Base-by-base conservation (phyloP, 2,797 vertebrate genomes). In the Falco berigora region DNA sequence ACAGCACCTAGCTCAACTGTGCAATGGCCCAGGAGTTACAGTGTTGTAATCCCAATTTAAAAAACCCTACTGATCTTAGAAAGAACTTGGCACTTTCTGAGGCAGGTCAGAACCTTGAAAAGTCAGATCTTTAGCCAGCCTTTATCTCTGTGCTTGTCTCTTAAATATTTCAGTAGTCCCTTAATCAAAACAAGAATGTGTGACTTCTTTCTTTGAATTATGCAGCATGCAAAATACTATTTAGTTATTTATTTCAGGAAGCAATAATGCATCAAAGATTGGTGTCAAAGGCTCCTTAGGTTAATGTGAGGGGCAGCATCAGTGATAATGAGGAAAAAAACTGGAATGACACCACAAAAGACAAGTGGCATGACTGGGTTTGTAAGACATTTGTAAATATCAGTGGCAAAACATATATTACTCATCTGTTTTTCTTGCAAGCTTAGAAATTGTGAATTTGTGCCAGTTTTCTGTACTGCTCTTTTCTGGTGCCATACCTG, bases 401-500 rank as follows among this genome's bases (percentile, higher is more conserved):
- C 34, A 28, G 2, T 71, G 63, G 63, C 63, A 77, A 89, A 82
- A 27, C 27, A 53, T 72, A n/a, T 22, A 86, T 94, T 92, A 84
- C 90, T 92, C 78, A 89, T 92, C 46, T 67, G 30, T 93, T 96
- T 95, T 93, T 94, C 93, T 84, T 77, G 49, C 44, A 63, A 61
- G 90, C 86, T 85, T 52, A 50, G 49, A 77, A 64, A 42, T 8
- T 24, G 77, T 76, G 75, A 93, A 59, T 68, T 55, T 55, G 49
- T 88, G 91, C 92, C 91, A 94, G 47, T 50, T 85, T 86, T 80
- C 40, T 81, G 74, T 76, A 9, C 19, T 63, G 7, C 75, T 88
- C 50, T 74, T 81, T 74, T 71, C 80, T 96, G 90, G 61, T 94
- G 72, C 93, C 67, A 52, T 50, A 59, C 69, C 92, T 77, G 78